Evolutionary conservation across 2,797 vertebrate species (phyloP), one percentile per base, ranked within the genome.

Genomic region (Chelmon rostratus): DNA sequence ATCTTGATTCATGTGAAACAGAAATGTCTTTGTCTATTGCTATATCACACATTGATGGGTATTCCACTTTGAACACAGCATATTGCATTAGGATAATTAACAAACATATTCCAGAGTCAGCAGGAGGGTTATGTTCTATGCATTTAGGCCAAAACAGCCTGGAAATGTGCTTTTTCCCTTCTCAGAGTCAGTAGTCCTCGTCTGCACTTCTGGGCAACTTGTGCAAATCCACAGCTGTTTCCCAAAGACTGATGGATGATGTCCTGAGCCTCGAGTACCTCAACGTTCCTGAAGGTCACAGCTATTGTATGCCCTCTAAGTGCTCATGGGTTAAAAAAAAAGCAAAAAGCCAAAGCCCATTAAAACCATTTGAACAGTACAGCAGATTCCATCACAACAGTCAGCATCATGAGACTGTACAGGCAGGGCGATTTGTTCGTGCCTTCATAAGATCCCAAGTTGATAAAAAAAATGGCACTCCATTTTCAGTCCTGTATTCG

Each of bases 1-100:
- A 91, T 89, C 88, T 89, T 89, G 85, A 88, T 89, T 93, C 70
- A 91, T 87, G 85, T 90, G 72, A 86, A 91, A 82, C 37, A 63
- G 6, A 68, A n/a, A n/a, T 65, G 69, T 79, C 54, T 25, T 52
- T 35, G 73, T 84, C 88, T 47, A 68, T 84, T 90, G 73, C 56
- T 66, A 72, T 47, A 35, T 73, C 71, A 82, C 76, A 86, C 42
- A 33, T 19, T 58, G 54, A 70, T 56, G 46, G 63, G 21, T 57
- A 19, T 66, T 74, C 71, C 78, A 70, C 78, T 63, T 38, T 38
- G 35, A 85, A 76, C 59, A 76, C 54, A 42, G 52, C 54, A 25
- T 44, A 59, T 52, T 79, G 37, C 61, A 70, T 56, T 49, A 64
- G 50, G 28, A 73, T 31, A 38, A 23, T n/a, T 4, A 12, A 67